These are phyloP conservation scores for Garrulus glandarius DNA, from an alignment of 2,797 vertebrate species.

Conservation along the genomic window DNA sequence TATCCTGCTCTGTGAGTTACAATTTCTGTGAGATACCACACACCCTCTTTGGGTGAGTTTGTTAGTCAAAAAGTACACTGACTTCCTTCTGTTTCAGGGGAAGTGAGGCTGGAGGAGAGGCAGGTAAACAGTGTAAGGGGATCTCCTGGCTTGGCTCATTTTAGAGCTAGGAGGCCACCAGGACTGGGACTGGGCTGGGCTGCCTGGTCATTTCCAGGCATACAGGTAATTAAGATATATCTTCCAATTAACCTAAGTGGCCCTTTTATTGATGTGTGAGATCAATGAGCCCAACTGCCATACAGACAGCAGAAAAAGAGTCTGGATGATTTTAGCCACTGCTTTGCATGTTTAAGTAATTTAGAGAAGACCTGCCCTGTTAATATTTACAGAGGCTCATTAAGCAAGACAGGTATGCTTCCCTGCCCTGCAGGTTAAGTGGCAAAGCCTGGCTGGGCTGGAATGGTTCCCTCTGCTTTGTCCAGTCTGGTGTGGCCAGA, in stretches of 20 bases:
- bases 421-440: neutral
- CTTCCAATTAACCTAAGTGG: neutral
- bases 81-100: constrained; percentile 28
- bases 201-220: neutral
- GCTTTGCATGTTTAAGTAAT: constrained; percentile 26
- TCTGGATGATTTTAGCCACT: neutral
- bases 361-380: neutral
- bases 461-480: neutral
- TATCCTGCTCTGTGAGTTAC: neutral
- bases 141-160: neutral
- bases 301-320: neutral
- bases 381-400: constrained; percentile 3
- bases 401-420: neutral
- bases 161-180: neutral
- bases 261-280: neutral
- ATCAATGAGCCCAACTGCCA: neutral
- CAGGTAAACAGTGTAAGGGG: constrained; percentile 17
- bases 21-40: constrained; percentile 2
- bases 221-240: neutral
- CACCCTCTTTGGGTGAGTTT: constrained; percentile 33
- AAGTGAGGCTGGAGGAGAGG: neutral
- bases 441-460: neutral
- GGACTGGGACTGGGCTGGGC: neutral
- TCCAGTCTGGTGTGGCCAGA: neutral
- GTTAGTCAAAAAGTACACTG: constrained; percentile 27